Conservation (phyloP, 2,113 vertebrate genomes). For the Jacana jacana region DNA sequence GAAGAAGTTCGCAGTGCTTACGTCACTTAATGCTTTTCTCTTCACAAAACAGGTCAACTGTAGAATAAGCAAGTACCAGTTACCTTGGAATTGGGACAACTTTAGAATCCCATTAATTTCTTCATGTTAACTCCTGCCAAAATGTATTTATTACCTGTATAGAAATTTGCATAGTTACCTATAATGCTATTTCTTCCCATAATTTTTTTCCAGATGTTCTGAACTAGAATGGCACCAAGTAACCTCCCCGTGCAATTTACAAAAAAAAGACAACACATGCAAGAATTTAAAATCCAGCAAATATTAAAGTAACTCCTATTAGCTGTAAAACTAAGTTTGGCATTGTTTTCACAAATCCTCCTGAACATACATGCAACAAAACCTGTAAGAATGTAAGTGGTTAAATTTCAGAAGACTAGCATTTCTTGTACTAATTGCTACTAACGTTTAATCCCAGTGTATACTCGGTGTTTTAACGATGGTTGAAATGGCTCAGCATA, state of each 20-base stretch:
- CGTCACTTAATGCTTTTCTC: conserved; percentile 5
- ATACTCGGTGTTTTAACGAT: background rate
- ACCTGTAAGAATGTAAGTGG: conserved; percentile 42
- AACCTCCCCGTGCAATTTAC: background rate
- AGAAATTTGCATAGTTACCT: conserved; percentile 67
- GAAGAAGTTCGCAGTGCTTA: background rate
- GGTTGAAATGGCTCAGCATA: background rate
- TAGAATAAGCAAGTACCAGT: conserved; percentile 9
- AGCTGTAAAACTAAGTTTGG: background rate
- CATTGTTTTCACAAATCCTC: conserved; percentile 32
- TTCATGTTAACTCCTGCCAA: conserved; percentile 24
- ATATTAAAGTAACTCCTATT: background rate
- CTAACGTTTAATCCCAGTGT: background rate
- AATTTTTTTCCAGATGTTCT: conserved; percentile 34
- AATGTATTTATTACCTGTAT: conserved; percentile 58
- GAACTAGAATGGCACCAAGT: background rate
- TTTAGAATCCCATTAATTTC: conserved; percentile 46
- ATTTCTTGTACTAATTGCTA: background rate
- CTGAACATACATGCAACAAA: conserved; percentile 22
- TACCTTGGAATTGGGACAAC: conserved; percentile 15
- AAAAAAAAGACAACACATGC: background rate
- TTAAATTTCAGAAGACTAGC: conserved; percentile 20
- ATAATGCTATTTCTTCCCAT: conserved; percentile 53
- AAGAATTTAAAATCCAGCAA: background rate
- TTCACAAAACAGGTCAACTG: conserved; percentile 9